Conservation (phyloP, 2,888 invertebrate genomes). For the Epinotia bilunana region DNA sequence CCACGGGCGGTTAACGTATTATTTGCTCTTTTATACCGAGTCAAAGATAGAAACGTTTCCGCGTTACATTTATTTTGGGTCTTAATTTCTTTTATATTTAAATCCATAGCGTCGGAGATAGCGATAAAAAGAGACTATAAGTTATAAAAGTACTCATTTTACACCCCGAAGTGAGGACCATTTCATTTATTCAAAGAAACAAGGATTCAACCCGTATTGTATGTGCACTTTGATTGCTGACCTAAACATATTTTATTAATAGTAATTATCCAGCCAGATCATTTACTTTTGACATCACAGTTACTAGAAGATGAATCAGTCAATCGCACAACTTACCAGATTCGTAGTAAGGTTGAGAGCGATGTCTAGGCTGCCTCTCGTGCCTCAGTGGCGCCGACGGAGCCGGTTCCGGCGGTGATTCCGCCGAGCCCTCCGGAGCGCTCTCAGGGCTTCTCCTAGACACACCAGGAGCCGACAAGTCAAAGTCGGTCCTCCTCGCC, state of each 20-base stretch:
- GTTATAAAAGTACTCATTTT: background rate
- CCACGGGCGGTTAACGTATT: background rate
- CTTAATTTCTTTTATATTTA: background rate
- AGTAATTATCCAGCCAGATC: too few species aligned
- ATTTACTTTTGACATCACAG: too few species aligned
- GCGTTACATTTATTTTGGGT: background rate
- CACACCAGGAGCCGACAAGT: constrained; percentile 75
- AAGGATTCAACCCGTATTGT: background rate
- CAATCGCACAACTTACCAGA: constrained; percentile 64
- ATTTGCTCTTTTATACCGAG: background rate
- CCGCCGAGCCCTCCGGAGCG: constrained; percentile 77
- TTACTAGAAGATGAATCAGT: background rate
- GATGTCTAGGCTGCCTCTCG: constrained; percentile 72
- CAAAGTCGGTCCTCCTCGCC: constrained; percentile 78
- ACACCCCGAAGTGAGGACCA: background rate
- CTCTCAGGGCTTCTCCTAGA: constrained; percentile 78
- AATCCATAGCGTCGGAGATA: background rate
- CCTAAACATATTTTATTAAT: too few species aligned
- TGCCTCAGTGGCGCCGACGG: constrained; percentile 76
- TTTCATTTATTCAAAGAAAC: background rate
- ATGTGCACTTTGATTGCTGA: background rate
- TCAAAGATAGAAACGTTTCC: constrained; percentile 4
- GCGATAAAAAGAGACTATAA: background rate
- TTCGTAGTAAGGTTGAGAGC: constrained; percentile 80
- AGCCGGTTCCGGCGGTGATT: constrained; percentile 81